Percentiles rank a stretch among this genome's conserved stretches.
Conservation (phyloP, 1,140 invertebrate genomes). For the Lerema accius region DNA sequence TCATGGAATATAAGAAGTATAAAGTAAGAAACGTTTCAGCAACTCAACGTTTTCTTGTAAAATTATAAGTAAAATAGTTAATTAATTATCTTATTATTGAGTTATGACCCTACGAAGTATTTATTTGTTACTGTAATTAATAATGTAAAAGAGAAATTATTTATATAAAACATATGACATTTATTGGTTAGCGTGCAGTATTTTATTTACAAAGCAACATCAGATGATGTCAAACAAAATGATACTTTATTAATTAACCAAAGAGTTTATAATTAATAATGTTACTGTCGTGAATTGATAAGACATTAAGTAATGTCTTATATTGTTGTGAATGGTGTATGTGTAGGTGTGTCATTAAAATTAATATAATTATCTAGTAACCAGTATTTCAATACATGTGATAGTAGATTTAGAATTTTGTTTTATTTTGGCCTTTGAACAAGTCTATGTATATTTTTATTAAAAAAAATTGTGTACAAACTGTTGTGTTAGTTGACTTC, state of each 20-base stretch:
- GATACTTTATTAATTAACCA: slow-evolving; percentile 55
- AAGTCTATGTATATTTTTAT: slow-evolving; percentile 15
- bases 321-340: slow-evolving; percentile 54
- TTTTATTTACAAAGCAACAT: no score
- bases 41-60: no score
- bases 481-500: not conserved
- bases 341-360: slow-evolving; percentile 40
- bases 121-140: no score
- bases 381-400: slow-evolving; percentile 77
- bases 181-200: not conserved
- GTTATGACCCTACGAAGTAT: no score
- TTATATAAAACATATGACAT: no score
- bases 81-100: no score
- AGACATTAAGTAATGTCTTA: slow-evolving; percentile 53
- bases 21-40: no score
- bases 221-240: slow-evolving; percentile 26
- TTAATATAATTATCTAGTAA: slow-evolving; percentile 47
- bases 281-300: slow-evolving; percentile 61
- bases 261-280: slow-evolving; percentile 63
- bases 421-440: slow-evolving; percentile 38
- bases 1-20: no score
- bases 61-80: no score
- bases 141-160: no score
- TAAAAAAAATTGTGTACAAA: not conserved
- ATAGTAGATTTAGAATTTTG: slow-evolving; percentile 69